phyloP scores from a whole-genome alignment of 2,797 vertebrate genomes.

The Oceanodroma leucorhoa region DNA sequence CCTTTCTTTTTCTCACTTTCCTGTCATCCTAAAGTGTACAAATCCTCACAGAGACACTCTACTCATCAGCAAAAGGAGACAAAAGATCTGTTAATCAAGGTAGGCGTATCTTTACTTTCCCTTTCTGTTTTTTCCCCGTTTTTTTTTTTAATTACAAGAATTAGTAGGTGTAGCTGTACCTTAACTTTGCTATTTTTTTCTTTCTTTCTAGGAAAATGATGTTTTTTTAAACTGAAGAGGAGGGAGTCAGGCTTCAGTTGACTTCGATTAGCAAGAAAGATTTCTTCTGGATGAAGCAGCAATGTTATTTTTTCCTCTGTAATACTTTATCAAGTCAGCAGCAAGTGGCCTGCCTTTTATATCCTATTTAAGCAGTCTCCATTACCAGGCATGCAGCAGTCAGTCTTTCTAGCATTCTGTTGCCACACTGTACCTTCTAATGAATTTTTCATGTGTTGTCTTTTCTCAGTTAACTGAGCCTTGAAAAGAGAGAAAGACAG shows the following conservation, averaged over 20 bases:
- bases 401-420: background rate
- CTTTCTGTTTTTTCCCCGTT: background rate
- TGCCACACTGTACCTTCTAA: background rate
- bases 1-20: background rate
- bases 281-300: background rate
- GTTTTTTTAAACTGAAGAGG: background rate
- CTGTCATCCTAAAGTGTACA: background rate
- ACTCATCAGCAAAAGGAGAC: background rate
- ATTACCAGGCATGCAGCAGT: background rate
- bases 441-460: slow-evolving; percentile 25
- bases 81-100: slow-evolving; percentile 6
- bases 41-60: background rate
- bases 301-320: background rate
- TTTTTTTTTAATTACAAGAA: background rate
- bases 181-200: background rate
- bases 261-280: background rate
- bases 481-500: background rate
- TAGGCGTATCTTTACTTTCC: background rate
- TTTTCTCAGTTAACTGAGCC: background rate
- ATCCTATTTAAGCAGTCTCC: background rate
- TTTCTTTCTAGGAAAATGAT: background rate
- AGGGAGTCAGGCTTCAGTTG: background rate
- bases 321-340: background rate
- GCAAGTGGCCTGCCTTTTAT: background rate
- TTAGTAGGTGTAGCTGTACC: background rate